A percentile compares a stretch with the other conserved stretches of the same genome.
Evolutionary conservation across 2,113 vertebrate genomes (phyloP).

Genomic region (Parus major): DNA sequence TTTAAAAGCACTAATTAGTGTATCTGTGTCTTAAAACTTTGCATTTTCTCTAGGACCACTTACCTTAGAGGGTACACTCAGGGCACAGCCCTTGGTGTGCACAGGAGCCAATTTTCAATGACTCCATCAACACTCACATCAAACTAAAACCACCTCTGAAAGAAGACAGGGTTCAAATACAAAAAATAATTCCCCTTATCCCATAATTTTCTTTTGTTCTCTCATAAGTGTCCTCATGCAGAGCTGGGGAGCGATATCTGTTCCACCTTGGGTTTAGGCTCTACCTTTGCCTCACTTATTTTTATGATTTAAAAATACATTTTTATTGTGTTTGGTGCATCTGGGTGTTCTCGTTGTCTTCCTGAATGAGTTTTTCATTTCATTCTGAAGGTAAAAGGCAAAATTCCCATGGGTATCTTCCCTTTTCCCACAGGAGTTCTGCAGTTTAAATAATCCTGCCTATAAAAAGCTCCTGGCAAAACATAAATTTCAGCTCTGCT

Average conservation of each 20-base stretch:
- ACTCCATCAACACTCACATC: not conserved
- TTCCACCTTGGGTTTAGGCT: not conserved
- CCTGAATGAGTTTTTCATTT: not conserved
- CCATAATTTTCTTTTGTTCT: not conserved
- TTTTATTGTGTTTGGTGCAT: not conserved
- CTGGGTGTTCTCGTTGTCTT: not conserved
- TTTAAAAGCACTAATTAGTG: not conserved
- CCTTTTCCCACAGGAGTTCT: not conserved
- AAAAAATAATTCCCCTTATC: not conserved
- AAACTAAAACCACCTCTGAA: not conserved
- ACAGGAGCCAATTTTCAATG: not conserved
- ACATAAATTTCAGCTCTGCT: not conserved
- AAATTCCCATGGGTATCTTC: not conserved
- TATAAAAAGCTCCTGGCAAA: conserved; percentile 1
- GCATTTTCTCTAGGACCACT: not conserved
- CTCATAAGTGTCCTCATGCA: not conserved
- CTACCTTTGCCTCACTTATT: not conserved
- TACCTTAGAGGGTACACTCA: not conserved
- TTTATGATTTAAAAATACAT: not conserved
- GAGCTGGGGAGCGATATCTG: not conserved
- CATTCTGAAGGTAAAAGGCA: not conserved
- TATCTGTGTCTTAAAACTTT: not conserved
- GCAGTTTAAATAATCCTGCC: not conserved
- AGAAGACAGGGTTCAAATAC: not conserved
- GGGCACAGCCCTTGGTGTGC: not conserved